Conservation (phyloP, 1,140 invertebrate genomes). For the Drosophila punjabiensis region DNA sequence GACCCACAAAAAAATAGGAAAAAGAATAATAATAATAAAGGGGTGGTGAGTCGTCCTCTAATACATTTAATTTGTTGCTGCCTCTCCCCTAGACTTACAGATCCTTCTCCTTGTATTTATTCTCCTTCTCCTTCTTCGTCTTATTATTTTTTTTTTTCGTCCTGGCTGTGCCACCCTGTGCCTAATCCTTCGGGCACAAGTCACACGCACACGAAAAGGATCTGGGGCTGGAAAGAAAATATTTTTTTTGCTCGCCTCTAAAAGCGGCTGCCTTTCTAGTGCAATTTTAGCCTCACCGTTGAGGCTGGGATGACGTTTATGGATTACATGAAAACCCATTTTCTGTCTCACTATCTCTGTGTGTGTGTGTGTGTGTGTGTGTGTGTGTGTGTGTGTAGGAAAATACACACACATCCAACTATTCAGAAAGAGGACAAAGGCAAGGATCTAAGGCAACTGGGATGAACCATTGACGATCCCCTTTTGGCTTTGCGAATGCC, state of each 20-base stretch:
- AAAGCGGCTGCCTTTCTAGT: constrained; percentile 53
- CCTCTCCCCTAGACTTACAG: constrained; percentile 4
- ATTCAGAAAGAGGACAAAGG: constrained; percentile 43
- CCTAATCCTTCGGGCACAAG: constrained; percentile 72
- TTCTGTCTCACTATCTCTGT: no score
- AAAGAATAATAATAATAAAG: constrained; percentile 55
- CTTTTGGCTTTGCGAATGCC: constrained; percentile 47
- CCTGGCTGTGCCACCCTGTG: constrained; percentile 43
- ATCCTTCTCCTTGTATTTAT: not conserved
- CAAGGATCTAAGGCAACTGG: constrained; percentile 31
- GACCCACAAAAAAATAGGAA: constrained; percentile 40
- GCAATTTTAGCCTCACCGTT: constrained; percentile 48
- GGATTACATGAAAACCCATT: constrained; percentile 82
- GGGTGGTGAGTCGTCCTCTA: constrained; percentile 69
- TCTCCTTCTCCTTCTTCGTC: not conserved
- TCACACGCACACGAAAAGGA: constrained; percentile 41
- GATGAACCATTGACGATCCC: constrained; percentile 40
- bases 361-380: not conserved
- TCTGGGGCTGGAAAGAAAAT: constrained; percentile 57
- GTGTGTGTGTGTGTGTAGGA: constrained; percentile 8
- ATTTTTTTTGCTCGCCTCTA: constrained; percentile 70
- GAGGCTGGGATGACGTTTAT: constrained; percentile 78
- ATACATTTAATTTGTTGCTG: constrained; percentile 83
- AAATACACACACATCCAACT: constrained; percentile 7
- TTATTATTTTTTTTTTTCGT: constrained; percentile 6